phyloP scores from a whole-genome alignment of 2,888 invertebrate species.

The Lasius platythorax region DNA sequence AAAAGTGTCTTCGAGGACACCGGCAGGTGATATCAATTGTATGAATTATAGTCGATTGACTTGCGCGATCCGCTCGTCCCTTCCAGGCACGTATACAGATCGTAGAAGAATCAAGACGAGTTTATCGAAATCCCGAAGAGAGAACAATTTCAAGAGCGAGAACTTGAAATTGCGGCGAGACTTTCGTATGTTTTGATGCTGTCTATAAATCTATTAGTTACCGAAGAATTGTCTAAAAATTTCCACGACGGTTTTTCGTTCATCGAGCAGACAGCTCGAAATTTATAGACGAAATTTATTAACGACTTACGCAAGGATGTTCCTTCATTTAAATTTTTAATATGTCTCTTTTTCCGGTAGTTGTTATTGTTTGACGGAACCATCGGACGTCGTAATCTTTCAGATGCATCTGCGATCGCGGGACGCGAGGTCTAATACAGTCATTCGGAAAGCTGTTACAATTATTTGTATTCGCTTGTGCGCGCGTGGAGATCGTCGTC shows the following conservation, averaged over 20 bases:
- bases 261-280: neutral
- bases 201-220: neutral
- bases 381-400: neutral
- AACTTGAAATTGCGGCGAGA: no score
- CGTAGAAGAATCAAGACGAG: neutral
- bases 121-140: neutral
- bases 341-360: neutral
- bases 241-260: neutral
- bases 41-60: slow-evolving; percentile 81
- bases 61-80: slow-evolving; percentile 58
- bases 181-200: no score
- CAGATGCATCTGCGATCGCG: neutral
- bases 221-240: neutral
- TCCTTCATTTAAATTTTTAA: neutral
- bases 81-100: slow-evolving; percentile 13
- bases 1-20: slow-evolving; percentile 81
- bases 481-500: neutral
- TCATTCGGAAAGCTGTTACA: neutral
- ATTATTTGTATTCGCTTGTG: slow-evolving; percentile 13
- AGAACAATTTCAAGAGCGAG: neutral
- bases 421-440: neutral
- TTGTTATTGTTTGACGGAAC: neutral
- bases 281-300: neutral
- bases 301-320: neutral
- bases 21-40: slow-evolving; percentile 84